phyloP scores from a whole-genome alignment of 2,797 vertebrate species.

The Pseudocheirus occidentalis region DNA sequence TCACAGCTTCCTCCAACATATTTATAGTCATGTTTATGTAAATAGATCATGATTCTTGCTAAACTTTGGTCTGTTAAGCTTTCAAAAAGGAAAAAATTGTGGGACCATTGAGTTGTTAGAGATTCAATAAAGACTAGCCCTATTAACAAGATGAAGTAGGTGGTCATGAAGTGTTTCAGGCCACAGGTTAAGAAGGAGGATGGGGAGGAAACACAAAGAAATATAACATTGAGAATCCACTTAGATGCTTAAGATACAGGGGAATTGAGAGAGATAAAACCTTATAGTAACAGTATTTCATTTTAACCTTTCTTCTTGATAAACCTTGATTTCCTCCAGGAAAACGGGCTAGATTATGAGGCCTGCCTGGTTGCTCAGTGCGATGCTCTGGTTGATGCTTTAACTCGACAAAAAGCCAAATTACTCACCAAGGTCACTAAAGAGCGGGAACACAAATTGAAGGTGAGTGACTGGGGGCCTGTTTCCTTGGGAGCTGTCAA shows the following conservation, averaged over 20 bases:
- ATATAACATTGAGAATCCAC: neutral
- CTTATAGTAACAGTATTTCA: neutral
- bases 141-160: neutral
- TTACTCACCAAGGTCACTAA: slow-evolving; percentile 98
- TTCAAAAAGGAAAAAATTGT: neutral
- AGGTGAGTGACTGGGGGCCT: slow-evolving; percentile 85
- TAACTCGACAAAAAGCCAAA: slow-evolving; percentile 97
- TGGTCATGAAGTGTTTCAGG: neutral
- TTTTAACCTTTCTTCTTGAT: neutral
- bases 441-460: slow-evolving; percentile 97
- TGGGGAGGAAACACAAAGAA: neutral
- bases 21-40: neutral
- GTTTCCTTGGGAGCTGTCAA: neutral
- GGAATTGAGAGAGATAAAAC: neutral
- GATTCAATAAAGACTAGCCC: neutral
- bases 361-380: slow-evolving; percentile 98
- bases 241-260: neutral
- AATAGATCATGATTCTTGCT: accelerated
- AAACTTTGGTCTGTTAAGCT: accelerated
- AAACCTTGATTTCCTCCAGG: slow-evolving; percentile 83
- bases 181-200: neutral
- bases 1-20: neutral
- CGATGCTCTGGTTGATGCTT: slow-evolving; percentile 95
- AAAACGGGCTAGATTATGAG: slow-evolving; percentile 96
- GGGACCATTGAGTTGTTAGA: neutral